Evolutionary conservation across 2,888 invertebrate species (phyloP).

Genomic region (Drosophila antonietae): DNA sequence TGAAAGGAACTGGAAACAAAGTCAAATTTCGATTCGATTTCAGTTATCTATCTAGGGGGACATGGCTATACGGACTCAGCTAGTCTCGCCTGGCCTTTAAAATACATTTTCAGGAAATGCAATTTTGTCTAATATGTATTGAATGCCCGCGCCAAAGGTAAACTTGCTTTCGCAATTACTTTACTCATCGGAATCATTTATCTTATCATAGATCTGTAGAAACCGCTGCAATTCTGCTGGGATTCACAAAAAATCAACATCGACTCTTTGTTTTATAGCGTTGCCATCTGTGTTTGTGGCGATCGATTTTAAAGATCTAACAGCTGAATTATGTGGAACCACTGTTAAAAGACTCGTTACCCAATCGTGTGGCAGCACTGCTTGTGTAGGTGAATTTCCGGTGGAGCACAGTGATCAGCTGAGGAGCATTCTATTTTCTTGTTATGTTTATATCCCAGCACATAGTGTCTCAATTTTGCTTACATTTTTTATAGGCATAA

Average conservation of each 20-base stretch:
- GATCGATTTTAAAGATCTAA: background rate
- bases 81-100: background rate
- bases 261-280: background rate
- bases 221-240: background rate
- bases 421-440: background rate
- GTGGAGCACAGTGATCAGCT: background rate
- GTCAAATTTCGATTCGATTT: too few species aligned
- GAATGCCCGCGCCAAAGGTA: too few species aligned
- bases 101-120: too few species aligned
- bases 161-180: too few species aligned
- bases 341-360: too few species aligned
- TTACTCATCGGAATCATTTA: too few species aligned
- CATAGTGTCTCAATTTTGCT: too few species aligned
- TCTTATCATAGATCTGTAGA: background rate
- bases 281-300: background rate
- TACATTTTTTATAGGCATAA: too few species aligned
- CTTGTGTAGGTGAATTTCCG: background rate
- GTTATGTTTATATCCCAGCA: background rate
- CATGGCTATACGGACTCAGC: background rate
- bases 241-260: constrained; percentile 2
- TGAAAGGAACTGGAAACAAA: too few species aligned
- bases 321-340: too few species aligned
- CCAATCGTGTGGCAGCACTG: constrained; percentile 1
- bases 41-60: too few species aligned
- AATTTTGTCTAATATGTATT: too few species aligned